These are phyloP conservation scores for Drosophila athabasca DNA, from an alignment of 1,140 invertebrate genomes.

Conservation along the genomic window DNA sequence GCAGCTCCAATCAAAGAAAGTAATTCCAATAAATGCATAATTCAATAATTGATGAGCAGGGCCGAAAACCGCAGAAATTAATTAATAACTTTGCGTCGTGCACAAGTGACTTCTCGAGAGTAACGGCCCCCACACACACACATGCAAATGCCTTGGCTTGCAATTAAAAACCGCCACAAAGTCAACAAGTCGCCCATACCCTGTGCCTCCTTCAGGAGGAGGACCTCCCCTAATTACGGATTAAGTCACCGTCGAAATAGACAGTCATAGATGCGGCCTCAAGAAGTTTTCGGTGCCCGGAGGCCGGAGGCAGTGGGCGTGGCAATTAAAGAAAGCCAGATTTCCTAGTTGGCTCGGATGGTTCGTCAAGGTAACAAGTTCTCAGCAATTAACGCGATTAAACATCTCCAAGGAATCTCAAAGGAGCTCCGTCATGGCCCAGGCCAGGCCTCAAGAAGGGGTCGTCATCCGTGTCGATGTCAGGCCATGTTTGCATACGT, in stretches of 20 bases:
- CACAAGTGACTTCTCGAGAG: constrained; percentile 14
- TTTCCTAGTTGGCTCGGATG: constrained; percentile 35
- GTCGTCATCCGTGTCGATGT: constrained; percentile 45
- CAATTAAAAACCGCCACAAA: constrained; percentile 69
- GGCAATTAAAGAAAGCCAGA: constrained; percentile 64
- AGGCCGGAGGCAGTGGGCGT: not conserved
- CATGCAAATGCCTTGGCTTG: constrained; percentile 23
- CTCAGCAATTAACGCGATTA: constrained; percentile 79
- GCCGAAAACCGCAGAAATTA: constrained; percentile 58
- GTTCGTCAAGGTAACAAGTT: constrained; percentile 67
- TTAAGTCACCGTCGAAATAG: constrained; percentile 50
- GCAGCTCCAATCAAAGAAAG: not conserved
- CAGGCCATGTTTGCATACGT: constrained; percentile 39
- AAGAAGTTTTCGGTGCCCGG: constrained; percentile 31
- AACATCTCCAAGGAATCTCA: constrained; percentile 56
- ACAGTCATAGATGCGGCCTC: constrained; percentile 37
- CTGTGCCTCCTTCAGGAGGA: not conserved
- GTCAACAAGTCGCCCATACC: constrained; percentile 36
- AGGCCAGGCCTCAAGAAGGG: not conserved
- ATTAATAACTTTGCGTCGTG: constrained; percentile 57
- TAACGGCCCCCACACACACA: not conserved
- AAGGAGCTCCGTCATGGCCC: constrained; percentile 26
- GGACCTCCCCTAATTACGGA: constrained; percentile 49
- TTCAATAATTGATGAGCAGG: constrained; percentile 57
- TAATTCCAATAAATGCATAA: constrained; percentile 40